Evolutionary conservation across 1,140 invertebrate genomes (phyloP).

Genomic region (Drosophila orosa): DNA sequence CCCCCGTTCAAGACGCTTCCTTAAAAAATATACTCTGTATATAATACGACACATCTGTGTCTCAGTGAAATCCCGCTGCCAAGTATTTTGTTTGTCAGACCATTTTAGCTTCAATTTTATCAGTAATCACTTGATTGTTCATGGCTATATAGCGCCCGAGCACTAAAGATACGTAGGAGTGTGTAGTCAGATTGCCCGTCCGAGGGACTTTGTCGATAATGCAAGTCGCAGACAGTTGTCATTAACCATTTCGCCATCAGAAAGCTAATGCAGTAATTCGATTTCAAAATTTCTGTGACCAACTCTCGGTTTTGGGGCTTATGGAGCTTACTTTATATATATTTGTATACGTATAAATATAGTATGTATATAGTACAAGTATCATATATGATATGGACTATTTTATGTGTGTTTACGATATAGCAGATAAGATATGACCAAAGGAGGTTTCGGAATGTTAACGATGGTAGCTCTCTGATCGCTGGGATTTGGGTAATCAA

Average conservation of each 20-base stretch:
- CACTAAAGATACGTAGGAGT: slow-evolving; percentile 38
- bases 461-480: slow-evolving; percentile 10
- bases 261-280: slow-evolving; percentile 13
- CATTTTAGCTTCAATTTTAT: slow-evolving; percentile 42
- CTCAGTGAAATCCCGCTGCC: slow-evolving; percentile 16
- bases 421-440: slow-evolving; percentile 34
- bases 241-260: not conserved
- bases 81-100: slow-evolving; percentile 45
- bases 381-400: slow-evolving; percentile 6
- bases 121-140: slow-evolving; percentile 57
- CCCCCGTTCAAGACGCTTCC: slow-evolving; percentile 41
- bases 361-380: not conserved
- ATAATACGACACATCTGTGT: slow-evolving; percentile 9
- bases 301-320: slow-evolving; percentile 22
- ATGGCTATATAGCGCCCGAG: slow-evolving; percentile 21
- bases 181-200: slow-evolving; percentile 10
- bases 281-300: slow-evolving; percentile 26
- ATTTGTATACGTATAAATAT: not conserved
- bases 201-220: slow-evolving; percentile 35
- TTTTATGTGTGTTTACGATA: slow-evolving; percentile 19
- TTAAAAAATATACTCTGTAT: slow-evolving; percentile 21
- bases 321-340: not conserved
- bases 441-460: slow-evolving; percentile 32
- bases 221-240: slow-evolving; percentile 29
- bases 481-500: slow-evolving; percentile 37